These are phyloP conservation scores for Drosophila ustulata DNA, from an alignment of 2,888 invertebrate genomes.

Conservation along the genomic window DNA sequence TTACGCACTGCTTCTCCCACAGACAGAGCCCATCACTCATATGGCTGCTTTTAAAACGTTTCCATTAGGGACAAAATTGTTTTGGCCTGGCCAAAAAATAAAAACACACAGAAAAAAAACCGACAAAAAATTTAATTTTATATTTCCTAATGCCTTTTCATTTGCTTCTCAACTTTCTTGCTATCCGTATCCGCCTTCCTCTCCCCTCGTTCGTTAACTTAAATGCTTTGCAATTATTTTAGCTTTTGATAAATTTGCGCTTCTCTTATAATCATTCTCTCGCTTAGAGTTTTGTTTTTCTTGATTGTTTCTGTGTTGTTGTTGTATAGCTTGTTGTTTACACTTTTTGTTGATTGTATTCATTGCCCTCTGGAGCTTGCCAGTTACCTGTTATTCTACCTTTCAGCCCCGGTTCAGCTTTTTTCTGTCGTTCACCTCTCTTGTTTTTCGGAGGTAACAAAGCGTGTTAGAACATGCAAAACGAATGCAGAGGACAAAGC, in stretches of 20 bases:
- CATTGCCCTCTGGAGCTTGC: conserved; percentile 65
- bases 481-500: conserved; percentile 26
- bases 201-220: conserved; percentile 10
- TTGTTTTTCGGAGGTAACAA: conserved; percentile 37
- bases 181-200: neutral
- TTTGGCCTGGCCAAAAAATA: conserved; percentile 16
- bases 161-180: conserved; percentile 23
- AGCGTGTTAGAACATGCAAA: conserved; percentile 53
- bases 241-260: conserved; percentile 28
- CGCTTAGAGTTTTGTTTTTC: conserved; percentile 12
- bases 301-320: conserved; percentile 16
- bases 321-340: conserved; percentile 48
- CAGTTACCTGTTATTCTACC: conserved; percentile 25
- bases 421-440: neutral
- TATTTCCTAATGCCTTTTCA: conserved; percentile 45
- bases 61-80: conserved; percentile 55
- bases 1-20: neutral
- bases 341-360: conserved; percentile 68
- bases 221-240: conserved; percentile 64
- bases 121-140: conserved; percentile 44
- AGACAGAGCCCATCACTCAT: conserved; percentile 4
- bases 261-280: conserved; percentile 41
- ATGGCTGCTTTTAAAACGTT: conserved; percentile 29
- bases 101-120: neutral
- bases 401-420: neutral